These are phyloP conservation scores for Vireo altiloquus DNA, from an alignment of 2,113 vertebrate genomes.

Conservation along the genomic window DNA sequence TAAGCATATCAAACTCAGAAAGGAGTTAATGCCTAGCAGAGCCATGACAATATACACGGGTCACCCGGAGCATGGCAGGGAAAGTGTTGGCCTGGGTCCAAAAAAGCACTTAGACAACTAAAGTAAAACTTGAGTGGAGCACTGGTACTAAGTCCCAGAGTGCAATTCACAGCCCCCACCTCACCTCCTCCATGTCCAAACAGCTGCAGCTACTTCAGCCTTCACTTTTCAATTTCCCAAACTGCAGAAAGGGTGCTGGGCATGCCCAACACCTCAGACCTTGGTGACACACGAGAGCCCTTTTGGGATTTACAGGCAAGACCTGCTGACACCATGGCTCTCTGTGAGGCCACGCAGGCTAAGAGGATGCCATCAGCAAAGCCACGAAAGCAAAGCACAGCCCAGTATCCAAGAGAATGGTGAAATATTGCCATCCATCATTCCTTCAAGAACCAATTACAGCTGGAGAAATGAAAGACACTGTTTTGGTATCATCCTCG, in stretches of 20 bases:
- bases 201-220: neutral
- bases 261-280: neutral
- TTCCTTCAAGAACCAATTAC: neutral
- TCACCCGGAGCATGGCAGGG: fast-evolving
- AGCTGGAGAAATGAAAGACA: neutral
- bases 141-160: neutral
- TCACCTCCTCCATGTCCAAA: neutral
- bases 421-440: fast-evolving
- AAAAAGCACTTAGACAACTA: constrained; percentile 16
- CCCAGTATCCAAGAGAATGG: fast-evolving
- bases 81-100: neutral
- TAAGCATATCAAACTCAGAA: neutral
- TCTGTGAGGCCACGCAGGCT: fast-evolving
- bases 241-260: neutral
- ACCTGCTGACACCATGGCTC: fast-evolving
- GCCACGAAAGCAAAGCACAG: neutral
- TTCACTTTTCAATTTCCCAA: neutral
- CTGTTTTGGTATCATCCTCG: neutral
- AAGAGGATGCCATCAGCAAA: neutral
- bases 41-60: neutral
- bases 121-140: neutral
- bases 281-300: neutral
- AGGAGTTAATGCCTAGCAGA: neutral
- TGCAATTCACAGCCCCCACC: neutral
- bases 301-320: neutral